Evolutionary conservation across 2,888 invertebrate species (phyloP), one percentile per base, ranked within the genome.

Genomic region (Cataglyphis cursor): DNA sequence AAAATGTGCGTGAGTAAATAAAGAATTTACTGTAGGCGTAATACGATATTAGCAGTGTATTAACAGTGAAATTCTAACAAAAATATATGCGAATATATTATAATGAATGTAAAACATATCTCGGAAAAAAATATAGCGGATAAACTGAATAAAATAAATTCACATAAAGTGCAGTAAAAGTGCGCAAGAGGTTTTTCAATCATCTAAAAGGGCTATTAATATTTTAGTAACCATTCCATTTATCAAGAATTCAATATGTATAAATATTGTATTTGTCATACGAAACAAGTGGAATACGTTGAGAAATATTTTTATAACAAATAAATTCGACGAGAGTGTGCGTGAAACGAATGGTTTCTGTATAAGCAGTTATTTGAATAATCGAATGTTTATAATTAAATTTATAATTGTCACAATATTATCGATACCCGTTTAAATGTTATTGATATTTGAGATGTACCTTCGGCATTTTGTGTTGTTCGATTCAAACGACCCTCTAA

Each of bases 381-480:
- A 24, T 21, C 15, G 4, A 28, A 35, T 24, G 24, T 3, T 35
- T 51, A 24, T 12, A 65, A 12, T 8, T 24, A 65, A 54, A 75
- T 38, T 64, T 51, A 64, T 65, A 24, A 48, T 8, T 3, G 15
- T 24, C n/a, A 44, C n/a, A 61, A 18, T 38, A 4, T 15, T 6
- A 5, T n/a, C 1, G 10, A 61, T 18, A 18, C 0, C 18, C 18
- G 18, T 21, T 48, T 74, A 48, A 62, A 38, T 18, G 51, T 75
- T 64, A n/a, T 9, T 10, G 41, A 15, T 51, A 51, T 51, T 51
- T n/a, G n/a, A 2, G 8, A 9, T 12, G 24, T 10, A 35, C 35
- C 64, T 51, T 51, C 35, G 66, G 51, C 24, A 18, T 75, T 62
- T 54, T 28, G 51, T 38, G 38, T 38, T 24, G 68, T 59, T 68